These are phyloP conservation scores for Drosophila arizonae DNA, from an alignment of 1,140 invertebrate species.

Conservation along the genomic window DNA sequence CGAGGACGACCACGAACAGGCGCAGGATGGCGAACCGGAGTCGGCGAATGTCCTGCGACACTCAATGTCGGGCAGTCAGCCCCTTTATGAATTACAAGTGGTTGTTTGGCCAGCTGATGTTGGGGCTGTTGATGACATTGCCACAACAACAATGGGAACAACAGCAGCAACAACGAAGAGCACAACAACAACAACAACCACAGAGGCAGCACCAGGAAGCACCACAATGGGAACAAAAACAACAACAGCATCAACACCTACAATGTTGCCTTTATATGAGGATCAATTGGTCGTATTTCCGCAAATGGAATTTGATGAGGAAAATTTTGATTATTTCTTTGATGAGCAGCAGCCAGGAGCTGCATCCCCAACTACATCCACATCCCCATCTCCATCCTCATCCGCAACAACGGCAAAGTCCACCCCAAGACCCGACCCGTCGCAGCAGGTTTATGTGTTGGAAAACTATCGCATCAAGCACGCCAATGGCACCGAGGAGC, in stretches of 20 bases:
- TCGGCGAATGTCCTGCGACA: conserved; percentile 43
- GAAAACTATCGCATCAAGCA: conserved; percentile 65
- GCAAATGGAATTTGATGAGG: conserved; percentile 77
- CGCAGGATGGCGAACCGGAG: conserved; percentile 9
- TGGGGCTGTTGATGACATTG: conserved; percentile 56
- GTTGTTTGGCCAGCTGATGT: conserved; percentile 75
- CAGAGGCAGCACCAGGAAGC: conserved; percentile 7
- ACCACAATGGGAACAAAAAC: conserved; percentile 1
- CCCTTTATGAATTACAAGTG: conserved; percentile 80
- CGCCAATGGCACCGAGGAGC: conserved; percentile 69
- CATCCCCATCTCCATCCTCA: conserved; percentile 5
- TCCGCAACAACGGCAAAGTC: conserved; percentile 20
- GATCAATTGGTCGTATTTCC: conserved; percentile 79
- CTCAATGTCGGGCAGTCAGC: conserved; percentile 55
- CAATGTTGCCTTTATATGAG: conserved; percentile 65
- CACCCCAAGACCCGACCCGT: not conserved
- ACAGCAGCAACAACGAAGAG: conserved; percentile 5
- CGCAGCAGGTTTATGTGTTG: conserved; percentile 53
- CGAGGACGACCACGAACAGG: conserved; percentile 6
- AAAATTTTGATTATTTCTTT: conserved; percentile 78
- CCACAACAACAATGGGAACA: conserved; percentile 8
- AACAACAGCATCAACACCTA: conserved; percentile 27
- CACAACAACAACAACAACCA: conserved; percentile 22
- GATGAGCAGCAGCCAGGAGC: conserved; percentile 44
- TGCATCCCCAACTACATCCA: not conserved